These are phyloP conservation scores for Cynocephalus volans DNA, from an alignment of 2,113 vertebrate species.

Conservation along the genomic window DNA sequence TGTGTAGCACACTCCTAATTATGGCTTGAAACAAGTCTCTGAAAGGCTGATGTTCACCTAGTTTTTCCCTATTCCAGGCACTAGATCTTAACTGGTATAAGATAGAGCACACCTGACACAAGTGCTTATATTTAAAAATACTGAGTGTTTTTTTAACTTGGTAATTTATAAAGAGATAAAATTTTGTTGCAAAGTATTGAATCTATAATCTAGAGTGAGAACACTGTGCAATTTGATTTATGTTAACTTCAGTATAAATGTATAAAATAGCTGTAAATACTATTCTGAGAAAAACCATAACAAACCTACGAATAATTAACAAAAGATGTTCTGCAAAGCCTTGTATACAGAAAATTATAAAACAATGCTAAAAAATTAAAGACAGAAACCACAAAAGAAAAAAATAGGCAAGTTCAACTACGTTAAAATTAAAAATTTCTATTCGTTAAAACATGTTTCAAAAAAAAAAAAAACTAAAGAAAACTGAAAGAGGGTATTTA, in stretches of 20 bases:
- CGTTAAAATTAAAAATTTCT: conserved; percentile 41
- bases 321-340: conserved; percentile 12
- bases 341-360: conserved; percentile 32
- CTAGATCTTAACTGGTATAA: neutral
- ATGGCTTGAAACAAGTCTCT: neutral
- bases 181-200: conserved; percentile 14
- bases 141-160: neutral
- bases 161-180: neutral
- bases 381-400: neutral
- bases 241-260: conserved; percentile 16
- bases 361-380: neutral
- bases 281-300: conserved; percentile 13
- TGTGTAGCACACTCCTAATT: neutral
- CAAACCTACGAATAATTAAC: conserved; percentile 38
- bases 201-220: neutral
- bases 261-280: conserved; percentile 27
- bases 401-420: neutral
- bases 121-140: neutral
- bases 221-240: conserved; percentile 23
- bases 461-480: neutral
- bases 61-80: neutral
- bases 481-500: neutral
- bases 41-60: neutral
- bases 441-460: conserved; percentile 1
- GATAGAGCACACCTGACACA: neutral